Evolutionary conservation across 2,113 vertebrate species (phyloP).

Genomic region (Choloepus hoffmanni): DNA sequence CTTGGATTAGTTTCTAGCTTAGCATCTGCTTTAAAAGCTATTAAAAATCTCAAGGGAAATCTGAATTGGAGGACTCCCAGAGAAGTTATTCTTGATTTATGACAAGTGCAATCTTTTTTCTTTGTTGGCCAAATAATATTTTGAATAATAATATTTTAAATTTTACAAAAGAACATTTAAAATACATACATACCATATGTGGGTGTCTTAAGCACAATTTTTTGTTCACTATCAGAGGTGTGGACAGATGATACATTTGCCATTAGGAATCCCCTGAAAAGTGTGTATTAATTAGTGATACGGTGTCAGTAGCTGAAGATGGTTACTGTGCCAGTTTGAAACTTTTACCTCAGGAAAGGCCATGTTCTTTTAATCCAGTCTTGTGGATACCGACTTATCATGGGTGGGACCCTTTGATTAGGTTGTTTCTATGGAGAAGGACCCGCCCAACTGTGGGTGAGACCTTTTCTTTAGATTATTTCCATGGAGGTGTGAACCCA

Average conservation of each 20-base stretch:
- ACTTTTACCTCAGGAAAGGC: too few species aligned
- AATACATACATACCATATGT: not conserved
- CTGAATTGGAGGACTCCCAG: slow-evolving; percentile 30
- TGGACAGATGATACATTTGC: slow-evolving; percentile 1
- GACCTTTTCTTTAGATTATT: too few species aligned
- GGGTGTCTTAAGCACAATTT: not conserved
- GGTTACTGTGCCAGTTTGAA: too few species aligned
- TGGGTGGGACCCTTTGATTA: too few species aligned
- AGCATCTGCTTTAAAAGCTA: slow-evolving; percentile 78
- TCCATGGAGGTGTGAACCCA: too few species aligned
- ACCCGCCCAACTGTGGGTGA: too few species aligned
- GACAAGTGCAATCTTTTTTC: slow-evolving; percentile 56
- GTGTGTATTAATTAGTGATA: not conserved
- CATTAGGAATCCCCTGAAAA: not conserved
- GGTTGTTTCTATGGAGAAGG: too few species aligned
- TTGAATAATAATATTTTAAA: slow-evolving; percentile 34
- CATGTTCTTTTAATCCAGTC: too few species aligned
- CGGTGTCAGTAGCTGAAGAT: not conserved
- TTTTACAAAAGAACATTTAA: slow-evolving; percentile 33
- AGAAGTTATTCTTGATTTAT: slow-evolving; percentile 55
- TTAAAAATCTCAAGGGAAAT: slow-evolving; percentile 72
- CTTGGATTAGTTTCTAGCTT: slow-evolving; percentile 76
- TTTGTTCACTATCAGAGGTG: not conserved
- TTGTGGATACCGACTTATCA: too few species aligned
- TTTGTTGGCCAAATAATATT: slow-evolving; percentile 70